These are phyloP conservation scores for Mohoua ochrocephala DNA, from an alignment of 2,113 vertebrate species.

Conservation along the genomic window DNA sequence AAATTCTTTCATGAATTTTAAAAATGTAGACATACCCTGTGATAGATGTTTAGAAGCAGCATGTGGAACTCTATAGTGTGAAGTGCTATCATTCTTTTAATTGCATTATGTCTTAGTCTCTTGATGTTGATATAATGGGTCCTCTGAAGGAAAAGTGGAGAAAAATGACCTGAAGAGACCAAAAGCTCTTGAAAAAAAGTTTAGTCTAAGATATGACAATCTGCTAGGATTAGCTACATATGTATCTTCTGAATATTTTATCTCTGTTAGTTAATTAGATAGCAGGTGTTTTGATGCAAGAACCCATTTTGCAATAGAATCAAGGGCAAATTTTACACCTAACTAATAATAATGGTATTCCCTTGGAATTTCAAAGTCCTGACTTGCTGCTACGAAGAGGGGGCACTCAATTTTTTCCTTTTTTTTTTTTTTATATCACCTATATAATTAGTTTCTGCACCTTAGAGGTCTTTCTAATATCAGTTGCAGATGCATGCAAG, in stretches of 20 bases:
- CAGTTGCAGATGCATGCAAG: neutral
- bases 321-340: neutral
- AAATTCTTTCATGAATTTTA: neutral
- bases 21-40: neutral
- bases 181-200: neutral
- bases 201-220: neutral
- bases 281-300: neutral
- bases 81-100: neutral
- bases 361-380: neutral
- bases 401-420: neutral
- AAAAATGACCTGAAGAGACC: neutral
- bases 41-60: neutral
- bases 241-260: neutral
- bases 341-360: neutral
- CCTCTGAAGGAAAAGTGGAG: neutral
- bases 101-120: neutral
- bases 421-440: neutral
- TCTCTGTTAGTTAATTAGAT: neutral
- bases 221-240: neutral
- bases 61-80: neutral
- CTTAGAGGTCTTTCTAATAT: neutral
- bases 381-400: neutral
- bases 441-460: neutral
- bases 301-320: neutral
- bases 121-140: neutral